Percentiles rank a stretch among this genome's conserved stretches.
Conservation (phyloP, 37 sponge, comb jelly and placozoan species). For the Corticium candelabrum region DNA sequence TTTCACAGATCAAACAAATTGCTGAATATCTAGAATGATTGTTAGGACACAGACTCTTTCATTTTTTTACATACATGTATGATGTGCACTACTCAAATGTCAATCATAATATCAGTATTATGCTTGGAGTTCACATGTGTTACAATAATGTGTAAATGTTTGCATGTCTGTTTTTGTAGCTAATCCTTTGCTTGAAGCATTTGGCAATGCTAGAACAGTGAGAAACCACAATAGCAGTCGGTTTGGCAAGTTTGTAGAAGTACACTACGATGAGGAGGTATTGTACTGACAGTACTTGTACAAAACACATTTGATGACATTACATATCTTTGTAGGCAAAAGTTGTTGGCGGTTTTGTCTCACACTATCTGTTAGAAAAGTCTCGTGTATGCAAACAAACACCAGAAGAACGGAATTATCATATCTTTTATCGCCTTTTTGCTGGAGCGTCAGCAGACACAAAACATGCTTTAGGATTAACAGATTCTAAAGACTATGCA, state of each 20-base stretch:
- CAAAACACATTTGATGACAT: neutral
- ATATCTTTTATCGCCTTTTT: slow-evolving; percentile 82
- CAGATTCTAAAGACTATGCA: slow-evolving; percentile 13
- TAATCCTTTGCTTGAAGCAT: neutral
- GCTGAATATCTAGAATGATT: too few species aligned
- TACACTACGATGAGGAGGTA: slow-evolving; percentile 77
- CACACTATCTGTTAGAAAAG: slow-evolving; percentile 93
- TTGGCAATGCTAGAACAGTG: neutral
- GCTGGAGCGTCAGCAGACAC: slow-evolving; percentile 68
- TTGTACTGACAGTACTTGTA: neutral
- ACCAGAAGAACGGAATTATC: slow-evolving; percentile 85
- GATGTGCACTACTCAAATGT: too few species aligned
- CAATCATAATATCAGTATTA: too few species aligned
- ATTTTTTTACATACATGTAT: too few species aligned
- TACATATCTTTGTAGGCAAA: slow-evolving; percentile 33
- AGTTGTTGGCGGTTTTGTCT: slow-evolving; percentile 88
- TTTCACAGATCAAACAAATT: too few species aligned
- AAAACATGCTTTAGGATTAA: slow-evolving; percentile 36
- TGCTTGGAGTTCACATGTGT: too few species aligned
- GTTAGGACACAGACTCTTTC: too few species aligned
- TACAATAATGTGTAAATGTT: too few species aligned
- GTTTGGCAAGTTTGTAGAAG: slow-evolving; percentile 77
- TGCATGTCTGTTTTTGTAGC: neutral
- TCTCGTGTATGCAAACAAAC: slow-evolving; percentile 78
- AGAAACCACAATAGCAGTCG: neutral